phyloP scores from a whole-genome alignment of 2,113 vertebrate genomes.

The Phoenicopterus ruber region DNA sequence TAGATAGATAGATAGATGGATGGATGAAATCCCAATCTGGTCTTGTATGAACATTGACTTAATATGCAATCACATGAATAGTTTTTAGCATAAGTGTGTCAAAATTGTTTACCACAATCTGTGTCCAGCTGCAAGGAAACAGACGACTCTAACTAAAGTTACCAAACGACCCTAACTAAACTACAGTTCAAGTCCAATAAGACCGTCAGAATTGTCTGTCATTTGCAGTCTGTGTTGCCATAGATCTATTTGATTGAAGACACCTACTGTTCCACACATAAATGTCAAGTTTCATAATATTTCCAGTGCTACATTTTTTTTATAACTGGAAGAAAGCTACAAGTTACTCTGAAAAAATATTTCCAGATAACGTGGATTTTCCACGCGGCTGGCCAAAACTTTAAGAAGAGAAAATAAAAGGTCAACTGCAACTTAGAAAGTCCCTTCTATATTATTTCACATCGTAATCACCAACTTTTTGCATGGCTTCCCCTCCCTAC shows the following conservation, averaged over 20 bases:
- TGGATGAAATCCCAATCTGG: not conserved
- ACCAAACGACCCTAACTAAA: conserved; percentile 35
- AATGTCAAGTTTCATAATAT: conserved; percentile 69
- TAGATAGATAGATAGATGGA: not conserved
- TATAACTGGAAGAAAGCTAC: conserved; percentile 25
- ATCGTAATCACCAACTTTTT: not conserved
- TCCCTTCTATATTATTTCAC: not conserved
- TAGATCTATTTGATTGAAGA: conserved; percentile 66
- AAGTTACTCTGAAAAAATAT: not conserved
- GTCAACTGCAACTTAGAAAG: not conserved
- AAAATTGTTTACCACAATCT: conserved; percentile 9
- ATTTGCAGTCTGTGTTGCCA: conserved; percentile 35
- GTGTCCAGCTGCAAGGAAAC: conserved; percentile 12
- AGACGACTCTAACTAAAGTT: not conserved
- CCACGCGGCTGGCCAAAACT: conserved; percentile 19
- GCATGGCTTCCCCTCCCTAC: not conserved
- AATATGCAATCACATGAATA: not conserved
- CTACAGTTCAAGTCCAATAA: conserved; percentile 56
- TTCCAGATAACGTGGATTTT: conserved; percentile 41
- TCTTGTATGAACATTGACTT: not conserved
- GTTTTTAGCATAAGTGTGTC: not conserved
- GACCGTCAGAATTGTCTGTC: conserved; percentile 54
- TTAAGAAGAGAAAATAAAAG: conserved; percentile 9
- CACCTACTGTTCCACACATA: conserved; percentile 58
- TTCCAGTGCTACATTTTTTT: conserved; percentile 14